These are phyloP conservation scores for Cotesia congregata DNA, from an alignment of 2,888 invertebrate species.

Conservation along the genomic window DNA sequence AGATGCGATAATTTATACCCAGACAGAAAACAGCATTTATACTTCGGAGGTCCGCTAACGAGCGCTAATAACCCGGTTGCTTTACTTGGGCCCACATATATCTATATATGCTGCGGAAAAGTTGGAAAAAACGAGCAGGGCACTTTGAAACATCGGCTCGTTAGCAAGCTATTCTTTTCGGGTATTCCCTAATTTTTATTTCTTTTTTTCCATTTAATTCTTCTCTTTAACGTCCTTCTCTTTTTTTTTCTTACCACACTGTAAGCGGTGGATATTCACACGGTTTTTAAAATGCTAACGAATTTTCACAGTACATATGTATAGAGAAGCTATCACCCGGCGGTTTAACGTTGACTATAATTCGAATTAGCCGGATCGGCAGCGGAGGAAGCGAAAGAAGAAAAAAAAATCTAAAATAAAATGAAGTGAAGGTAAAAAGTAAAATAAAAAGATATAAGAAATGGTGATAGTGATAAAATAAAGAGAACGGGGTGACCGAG, in stretches of 20 bases:
- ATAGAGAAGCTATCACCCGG: conserved; percentile 20
- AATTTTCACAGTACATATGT: conserved; percentile 31
- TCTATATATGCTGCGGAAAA: conserved; percentile 23
- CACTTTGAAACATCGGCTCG: conserved; percentile 44
- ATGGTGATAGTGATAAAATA: conserved; percentile 28
- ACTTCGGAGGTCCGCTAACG: conserved; percentile 39
- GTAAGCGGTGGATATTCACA: background rate
- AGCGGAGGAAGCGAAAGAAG: conserved; percentile 8
- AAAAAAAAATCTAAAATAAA: background rate
- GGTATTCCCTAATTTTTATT: conserved; percentile 18
- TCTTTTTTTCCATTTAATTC: background rate
- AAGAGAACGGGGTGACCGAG: conserved; percentile 32
- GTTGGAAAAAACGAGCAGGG: conserved; percentile 29
- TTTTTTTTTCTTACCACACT: background rate
- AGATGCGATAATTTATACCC: conserved; percentile 38
- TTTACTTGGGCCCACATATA: background rate
- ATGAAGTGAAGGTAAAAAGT: background rate
- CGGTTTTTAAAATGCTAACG: conserved; percentile 41
- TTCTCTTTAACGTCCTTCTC: background rate
- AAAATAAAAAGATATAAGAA: background rate
- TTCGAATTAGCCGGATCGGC: conserved; percentile 12
- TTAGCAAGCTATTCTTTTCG: conserved; percentile 35
- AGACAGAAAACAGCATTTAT: conserved; percentile 37
- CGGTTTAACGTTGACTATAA: conserved; percentile 12
- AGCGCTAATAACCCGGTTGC: conserved; percentile 41